Evolutionary conservation across 1,140 invertebrate genomes (phyloP).

Genomic region (Drosophila erecta): DNA sequence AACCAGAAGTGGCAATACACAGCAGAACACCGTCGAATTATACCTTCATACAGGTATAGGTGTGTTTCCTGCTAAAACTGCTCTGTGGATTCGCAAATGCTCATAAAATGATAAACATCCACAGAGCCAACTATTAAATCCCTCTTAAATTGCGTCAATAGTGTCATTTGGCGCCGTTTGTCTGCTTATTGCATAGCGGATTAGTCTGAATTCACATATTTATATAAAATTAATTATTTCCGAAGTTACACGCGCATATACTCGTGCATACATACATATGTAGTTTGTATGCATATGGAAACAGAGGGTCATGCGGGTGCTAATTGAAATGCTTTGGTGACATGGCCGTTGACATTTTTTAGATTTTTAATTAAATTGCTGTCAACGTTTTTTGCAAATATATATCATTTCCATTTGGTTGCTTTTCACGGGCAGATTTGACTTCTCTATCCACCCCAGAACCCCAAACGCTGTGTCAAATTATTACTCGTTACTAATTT

Average conservation of each 20-base stretch:
- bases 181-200: constrained; percentile 2
- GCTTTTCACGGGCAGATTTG: constrained; percentile 12
- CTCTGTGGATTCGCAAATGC: no score
- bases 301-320: constrained; percentile 24
- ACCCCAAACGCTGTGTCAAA: constrained; percentile 36
- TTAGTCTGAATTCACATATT: constrained; percentile 12
- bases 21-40: constrained; percentile 17
- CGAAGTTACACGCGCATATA: not conserved
- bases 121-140: not conserved
- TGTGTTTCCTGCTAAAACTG: not conserved
- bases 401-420: constrained; percentile 19
- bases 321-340: constrained; percentile 70
- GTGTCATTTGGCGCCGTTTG: not conserved
- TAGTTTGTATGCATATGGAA: not conserved
- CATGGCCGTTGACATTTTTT: constrained; percentile 65
- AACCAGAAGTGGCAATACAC: constrained; percentile 25
- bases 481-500: constrained; percentile 63
- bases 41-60: not conserved
- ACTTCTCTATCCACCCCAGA: not conserved
- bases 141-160: not conserved
- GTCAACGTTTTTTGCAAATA: constrained; percentile 46
- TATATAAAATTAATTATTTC: constrained; percentile 29
- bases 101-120: not conserved
- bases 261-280: no score
- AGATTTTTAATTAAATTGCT: constrained; percentile 76